Evolutionary conservation across 2,113 vertebrate species (phyloP), one percentile per base, ranked within the genome.

Genomic region (Sander lucioperca): DNA sequence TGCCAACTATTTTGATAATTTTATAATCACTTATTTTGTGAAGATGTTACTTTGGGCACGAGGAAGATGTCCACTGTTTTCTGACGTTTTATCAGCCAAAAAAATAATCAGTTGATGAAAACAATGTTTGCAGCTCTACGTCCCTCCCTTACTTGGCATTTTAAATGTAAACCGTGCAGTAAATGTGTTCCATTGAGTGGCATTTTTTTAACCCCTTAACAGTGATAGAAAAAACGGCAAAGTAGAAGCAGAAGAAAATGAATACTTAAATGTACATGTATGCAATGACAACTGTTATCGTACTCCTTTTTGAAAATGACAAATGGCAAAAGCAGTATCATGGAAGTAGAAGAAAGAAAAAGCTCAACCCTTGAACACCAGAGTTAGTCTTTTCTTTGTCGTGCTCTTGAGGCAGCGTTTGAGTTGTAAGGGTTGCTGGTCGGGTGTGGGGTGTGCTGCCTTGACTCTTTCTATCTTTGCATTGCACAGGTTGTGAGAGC

Each of bases 381-480:
- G 51, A 71, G 27, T 79, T 51, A 80, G 56, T 85, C 62, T 90
- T 53, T 51, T n/a, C 13, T 62, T 72, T 86, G 57, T 73, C 14
- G 8, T 62, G 64, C 65, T 74, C 43, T 71, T 75, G 74, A 73
- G 47, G 54, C 61, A 83, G 63, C 63, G 4, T 85, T 79, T 25
- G 75, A 73, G 59, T 80, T 82, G 51, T 62, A 12, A 69, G 87
- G 74, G 82, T 74, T 85, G 62, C 77, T 84, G 76, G 77, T 85
- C 75, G 69, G 87, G 85, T 90, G 74, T 93, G 94, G 94, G 95
- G 94, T 92, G 91, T 94, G 94, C 94, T 94, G 94, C 93, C 94
- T 94, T 96, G 95, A 96, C 95, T 95, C 94, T 95, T 94, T 96
- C 91, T 96, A 92, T 96, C 95, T 96, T 96, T 96, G 95, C 95